These are phyloP conservation scores for Diachasma alloeum DNA, from an alignment of 1,140 invertebrate genomes.

Conservation along the genomic window DNA sequence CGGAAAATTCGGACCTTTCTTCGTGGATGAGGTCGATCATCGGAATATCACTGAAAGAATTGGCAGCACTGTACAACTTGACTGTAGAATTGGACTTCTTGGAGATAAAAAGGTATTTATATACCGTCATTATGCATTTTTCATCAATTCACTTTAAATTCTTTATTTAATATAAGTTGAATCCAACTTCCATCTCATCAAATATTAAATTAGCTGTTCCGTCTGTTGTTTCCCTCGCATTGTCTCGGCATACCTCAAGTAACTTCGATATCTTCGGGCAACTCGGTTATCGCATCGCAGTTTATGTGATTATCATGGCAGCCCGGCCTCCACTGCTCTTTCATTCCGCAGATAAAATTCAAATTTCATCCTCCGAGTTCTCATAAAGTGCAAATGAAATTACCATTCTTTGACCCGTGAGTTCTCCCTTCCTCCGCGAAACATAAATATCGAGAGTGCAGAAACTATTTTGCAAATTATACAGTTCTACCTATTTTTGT, in stretches of 20 bases:
- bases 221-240: not conserved
- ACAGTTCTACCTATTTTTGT: too few species aligned
- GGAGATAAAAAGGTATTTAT: conserved; percentile 63
- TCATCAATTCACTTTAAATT: too few species aligned
- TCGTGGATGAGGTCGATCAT: conserved; percentile 72
- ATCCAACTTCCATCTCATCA: not conserved
- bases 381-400: not conserved
- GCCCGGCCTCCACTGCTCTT: not conserved
- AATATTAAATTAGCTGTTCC: not conserved
- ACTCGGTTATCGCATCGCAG: not conserved
- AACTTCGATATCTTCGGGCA: not conserved
- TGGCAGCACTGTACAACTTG: conserved; percentile 64
- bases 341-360: not conserved
- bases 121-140: not conserved
- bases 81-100: conserved; percentile 68
- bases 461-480: not conserved
- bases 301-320: not conserved
- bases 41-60: conserved; percentile 65
- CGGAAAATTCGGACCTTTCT: conserved; percentile 76
- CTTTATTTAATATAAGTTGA: too few species aligned
- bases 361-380: not conserved
- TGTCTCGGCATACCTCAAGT: not conserved
- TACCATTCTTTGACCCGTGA: not conserved
- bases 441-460: not conserved
- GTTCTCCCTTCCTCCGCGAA: not conserved